These are phyloP conservation scores for Pipistrellus pipistrellus DNA, from an alignment of 2,797 vertebrate genomes.

Conservation along the genomic window DNA sequence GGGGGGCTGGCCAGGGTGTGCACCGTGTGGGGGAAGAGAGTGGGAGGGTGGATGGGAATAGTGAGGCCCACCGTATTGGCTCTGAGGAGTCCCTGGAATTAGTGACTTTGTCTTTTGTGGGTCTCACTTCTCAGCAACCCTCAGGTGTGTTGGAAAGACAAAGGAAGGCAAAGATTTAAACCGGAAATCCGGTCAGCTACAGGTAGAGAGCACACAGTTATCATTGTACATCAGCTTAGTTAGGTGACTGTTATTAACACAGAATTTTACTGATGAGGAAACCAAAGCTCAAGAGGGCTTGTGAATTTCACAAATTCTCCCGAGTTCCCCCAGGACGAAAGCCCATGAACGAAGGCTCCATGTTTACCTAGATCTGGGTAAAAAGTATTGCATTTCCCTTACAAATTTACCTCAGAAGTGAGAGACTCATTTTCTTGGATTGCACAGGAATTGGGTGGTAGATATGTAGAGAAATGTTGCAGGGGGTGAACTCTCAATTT, in stretches of 20 bases:
- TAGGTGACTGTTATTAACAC: background rate
- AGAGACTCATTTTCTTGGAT: background rate
- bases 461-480: background rate
- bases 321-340: background rate
- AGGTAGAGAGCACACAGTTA: background rate
- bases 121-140: background rate
- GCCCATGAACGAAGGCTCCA: background rate
- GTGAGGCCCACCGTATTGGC: background rate
- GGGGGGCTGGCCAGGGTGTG: background rate
- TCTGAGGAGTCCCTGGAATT: background rate
- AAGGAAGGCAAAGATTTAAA: background rate
- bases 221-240: background rate
- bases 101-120: background rate
- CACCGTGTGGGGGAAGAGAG: background rate
- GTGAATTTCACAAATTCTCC: background rate
- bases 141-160: background rate
- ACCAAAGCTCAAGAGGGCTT: background rate
- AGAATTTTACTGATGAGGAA: background rate
- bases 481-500: background rate
- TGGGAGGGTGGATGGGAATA: background rate
- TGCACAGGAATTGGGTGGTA: background rate
- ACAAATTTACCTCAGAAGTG: background rate
- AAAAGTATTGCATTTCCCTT: background rate
- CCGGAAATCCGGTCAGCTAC: background rate
- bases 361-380: constrained; percentile 1